Conservation (phyloP, 2,888 invertebrate species). For the Conchocele bisecta region DNA sequence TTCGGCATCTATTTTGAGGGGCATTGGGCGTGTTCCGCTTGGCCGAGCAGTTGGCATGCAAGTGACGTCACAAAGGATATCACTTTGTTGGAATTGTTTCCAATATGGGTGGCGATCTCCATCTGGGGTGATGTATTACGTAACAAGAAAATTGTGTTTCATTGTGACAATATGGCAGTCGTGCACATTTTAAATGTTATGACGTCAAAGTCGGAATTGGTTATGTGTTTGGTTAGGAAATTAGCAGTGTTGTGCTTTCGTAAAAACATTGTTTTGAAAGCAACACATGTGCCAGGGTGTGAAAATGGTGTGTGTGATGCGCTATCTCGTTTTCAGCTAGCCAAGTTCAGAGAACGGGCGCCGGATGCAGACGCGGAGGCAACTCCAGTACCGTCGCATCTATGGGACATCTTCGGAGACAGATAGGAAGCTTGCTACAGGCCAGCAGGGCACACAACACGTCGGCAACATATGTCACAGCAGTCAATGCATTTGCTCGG, state of each 20-base stretch:
- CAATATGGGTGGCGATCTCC: constrained; percentile 7
- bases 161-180: constrained; percentile 18
- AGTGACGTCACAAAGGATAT: constrained; percentile 4
- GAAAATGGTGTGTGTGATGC: constrained; percentile 18
- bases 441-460: too few relatives aligned
- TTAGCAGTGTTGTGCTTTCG: constrained; percentile 3
- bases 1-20: constrained; percentile 6
- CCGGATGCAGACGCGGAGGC: constrained; percentile 11
- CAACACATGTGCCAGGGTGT: background rate
- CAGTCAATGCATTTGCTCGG: too few relatives aligned
- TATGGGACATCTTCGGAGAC: constrained; percentile 17
- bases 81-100: constrained; percentile 24
- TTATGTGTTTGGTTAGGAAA: background rate
- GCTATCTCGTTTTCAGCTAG: constrained; percentile 19
- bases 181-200: constrained; percentile 7
- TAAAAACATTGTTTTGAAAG: constrained; percentile 3
- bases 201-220: background rate
- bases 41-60: background rate
- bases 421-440: too few relatives aligned
- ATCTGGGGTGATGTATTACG: constrained; percentile 5
- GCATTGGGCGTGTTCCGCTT: constrained; percentile 1
- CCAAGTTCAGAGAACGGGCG: constrained; percentile 6
- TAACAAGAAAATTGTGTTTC: constrained; percentile 17
- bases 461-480: too few relatives aligned
- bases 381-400: background rate